A percentile compares a stretch with the other conserved stretches of the same genome.
Conservation (phyloP, 1,140 invertebrate genomes). For the Agrilus planipennis region DNA sequence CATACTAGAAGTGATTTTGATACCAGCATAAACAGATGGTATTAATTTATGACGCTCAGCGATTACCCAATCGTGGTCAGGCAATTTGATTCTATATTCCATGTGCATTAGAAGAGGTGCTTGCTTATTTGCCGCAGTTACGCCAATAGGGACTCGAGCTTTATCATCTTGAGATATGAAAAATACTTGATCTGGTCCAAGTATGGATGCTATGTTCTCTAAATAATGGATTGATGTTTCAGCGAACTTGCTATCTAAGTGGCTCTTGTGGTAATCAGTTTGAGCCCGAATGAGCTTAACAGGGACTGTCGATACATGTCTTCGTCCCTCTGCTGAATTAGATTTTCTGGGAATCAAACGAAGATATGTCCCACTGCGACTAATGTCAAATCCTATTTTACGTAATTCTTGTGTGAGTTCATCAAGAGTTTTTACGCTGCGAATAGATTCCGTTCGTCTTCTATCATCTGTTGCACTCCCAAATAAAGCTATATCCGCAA, state of each 20-base stretch:
- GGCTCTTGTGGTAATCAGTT: conserved; percentile 21
- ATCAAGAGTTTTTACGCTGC: no score
- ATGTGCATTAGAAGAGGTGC: conserved; percentile 32
- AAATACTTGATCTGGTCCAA: conserved; percentile 17
- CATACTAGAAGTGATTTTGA: conserved; percentile 20
- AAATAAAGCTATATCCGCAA: no score
- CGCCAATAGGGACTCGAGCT: conserved; percentile 18
- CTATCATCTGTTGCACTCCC: no score
- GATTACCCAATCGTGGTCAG: conserved; percentile 33
- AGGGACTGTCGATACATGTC: conserved; percentile 13
- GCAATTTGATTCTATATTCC: conserved; percentile 32
- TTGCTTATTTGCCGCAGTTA: conserved; percentile 28
- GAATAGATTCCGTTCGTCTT: no score
- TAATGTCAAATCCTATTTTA: no score
- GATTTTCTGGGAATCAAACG: conserved; percentile 19
- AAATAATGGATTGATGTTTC: conserved; percentile 20
- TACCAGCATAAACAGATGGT: conserved; percentile 17
- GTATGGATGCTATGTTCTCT: conserved; percentile 14
- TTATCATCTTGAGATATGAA: conserved; percentile 25
- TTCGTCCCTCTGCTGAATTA: conserved; percentile 8
- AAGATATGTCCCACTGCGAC: no score
- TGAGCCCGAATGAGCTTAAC: conserved; percentile 25
- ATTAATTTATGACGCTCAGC: conserved; percentile 32
- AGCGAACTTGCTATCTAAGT: conserved; percentile 18
- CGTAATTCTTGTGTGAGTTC: no score